Evolutionary conservation across 2,888 invertebrate species (phyloP).

Genomic region (Hypomecis atomaria): DNA sequence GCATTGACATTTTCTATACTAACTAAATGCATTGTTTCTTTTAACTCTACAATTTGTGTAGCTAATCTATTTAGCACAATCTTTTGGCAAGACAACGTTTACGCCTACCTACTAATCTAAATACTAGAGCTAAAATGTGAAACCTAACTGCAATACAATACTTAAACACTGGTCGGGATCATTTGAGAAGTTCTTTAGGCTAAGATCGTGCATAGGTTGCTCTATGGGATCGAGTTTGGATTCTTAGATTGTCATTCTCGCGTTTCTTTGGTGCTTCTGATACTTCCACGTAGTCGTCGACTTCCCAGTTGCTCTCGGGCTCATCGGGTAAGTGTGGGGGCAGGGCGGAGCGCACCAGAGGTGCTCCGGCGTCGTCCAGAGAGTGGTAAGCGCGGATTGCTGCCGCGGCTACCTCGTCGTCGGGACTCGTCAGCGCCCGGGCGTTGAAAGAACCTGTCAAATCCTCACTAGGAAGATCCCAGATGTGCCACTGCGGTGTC

Average conservation of each 20-base stretch:
- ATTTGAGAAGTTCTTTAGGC: not conserved
- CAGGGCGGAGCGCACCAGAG: slow-evolving; percentile 84
- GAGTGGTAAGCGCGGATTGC: slow-evolving; percentile 86
- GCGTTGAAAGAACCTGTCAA: slow-evolving; percentile 87
- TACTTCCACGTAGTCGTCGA: slow-evolving; percentile 86
- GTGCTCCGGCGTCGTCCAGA: slow-evolving; percentile 84
- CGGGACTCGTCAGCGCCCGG: slow-evolving; percentile 69
- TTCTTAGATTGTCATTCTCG: not conserved
- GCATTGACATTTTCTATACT: slow-evolving; percentile 17
- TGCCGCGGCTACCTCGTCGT: slow-evolving; percentile 79
- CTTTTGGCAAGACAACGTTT: slow-evolving; percentile 44
- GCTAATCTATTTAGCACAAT: slow-evolving; percentile 16
- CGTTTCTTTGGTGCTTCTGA: slow-evolving; percentile 57
- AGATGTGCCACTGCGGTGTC: slow-evolving; percentile 80
- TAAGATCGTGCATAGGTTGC: slow-evolving; percentile 8
- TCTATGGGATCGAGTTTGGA: slow-evolving; percentile 12
- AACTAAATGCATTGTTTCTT: slow-evolving; percentile 35
- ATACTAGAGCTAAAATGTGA: not conserved
- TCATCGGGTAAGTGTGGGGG: slow-evolving; percentile 79
- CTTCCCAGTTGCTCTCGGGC: slow-evolving; percentile 86
- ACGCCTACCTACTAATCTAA: slow-evolving; percentile 4
- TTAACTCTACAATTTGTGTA: slow-evolving; percentile 13
- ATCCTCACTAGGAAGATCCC: slow-evolving; percentile 82
- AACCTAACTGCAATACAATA: not conserved
- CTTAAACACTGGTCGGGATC: not conserved